These are phyloP conservation scores for Drosophila arawakana DNA, from an alignment of 1,140 invertebrate species.

Conservation along the genomic window DNA sequence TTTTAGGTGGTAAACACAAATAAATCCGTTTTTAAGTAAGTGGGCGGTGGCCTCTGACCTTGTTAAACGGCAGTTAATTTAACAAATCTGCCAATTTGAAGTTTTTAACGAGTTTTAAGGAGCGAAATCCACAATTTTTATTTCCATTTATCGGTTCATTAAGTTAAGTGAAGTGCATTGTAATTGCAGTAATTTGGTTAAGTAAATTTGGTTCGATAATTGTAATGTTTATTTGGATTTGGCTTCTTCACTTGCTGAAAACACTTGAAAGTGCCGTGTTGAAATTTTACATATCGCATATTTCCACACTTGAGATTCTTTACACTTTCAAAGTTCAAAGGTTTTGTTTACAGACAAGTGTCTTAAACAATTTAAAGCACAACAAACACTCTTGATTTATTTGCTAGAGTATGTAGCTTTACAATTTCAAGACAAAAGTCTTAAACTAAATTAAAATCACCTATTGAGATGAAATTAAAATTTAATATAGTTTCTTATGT, in stretches of 20 bases:
- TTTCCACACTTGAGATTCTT: conserved; percentile 28
- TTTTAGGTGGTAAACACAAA: conserved; percentile 15
- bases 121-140: conserved; percentile 12
- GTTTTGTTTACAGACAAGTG: conserved; percentile 12
- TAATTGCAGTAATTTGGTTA: conserved; percentile 13
- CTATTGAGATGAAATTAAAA: no score
- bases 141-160: conserved; percentile 26
- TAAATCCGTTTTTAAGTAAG: conserved; percentile 34
- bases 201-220: conserved; percentile 23
- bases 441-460: no score
- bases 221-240: conserved; percentile 30
- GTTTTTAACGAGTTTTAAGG: conserved; percentile 4
- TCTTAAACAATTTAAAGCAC: background rate
- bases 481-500: no score
- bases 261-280: conserved; percentile 38
- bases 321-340: conserved; percentile 21
- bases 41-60: conserved; percentile 25
- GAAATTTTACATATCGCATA: conserved; percentile 36
- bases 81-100: conserved; percentile 43
- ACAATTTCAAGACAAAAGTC: no score
- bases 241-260: background rate
- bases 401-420: no score
- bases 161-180: conserved; percentile 31
- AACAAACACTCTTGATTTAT: no score
- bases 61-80: conserved; percentile 51